phyloP scores from a whole-genome alignment of 2,888 invertebrate species.

The Trimorus sp. region DNA sequence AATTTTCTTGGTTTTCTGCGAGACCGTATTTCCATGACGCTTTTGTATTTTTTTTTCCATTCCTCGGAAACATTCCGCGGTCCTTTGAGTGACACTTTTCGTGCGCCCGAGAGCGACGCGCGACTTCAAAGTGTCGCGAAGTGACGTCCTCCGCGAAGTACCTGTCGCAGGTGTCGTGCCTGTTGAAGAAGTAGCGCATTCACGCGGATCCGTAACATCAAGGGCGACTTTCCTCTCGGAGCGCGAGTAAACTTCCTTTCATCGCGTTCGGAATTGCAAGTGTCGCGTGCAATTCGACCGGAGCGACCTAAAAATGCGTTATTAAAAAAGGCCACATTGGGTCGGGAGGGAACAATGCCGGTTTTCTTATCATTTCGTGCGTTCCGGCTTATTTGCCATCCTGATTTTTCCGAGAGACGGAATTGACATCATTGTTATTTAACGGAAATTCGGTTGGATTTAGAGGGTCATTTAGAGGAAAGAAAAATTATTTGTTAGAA shows the following conservation, averaged over 20 bases:
- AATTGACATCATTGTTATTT: no score
- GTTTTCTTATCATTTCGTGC: no score
- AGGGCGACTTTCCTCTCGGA: conserved; percentile 57
- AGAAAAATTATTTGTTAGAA: no score
- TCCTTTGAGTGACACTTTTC: conserved; percentile 26
- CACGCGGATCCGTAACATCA: conserved; percentile 58
- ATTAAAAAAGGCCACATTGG: no score
- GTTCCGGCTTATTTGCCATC: no score
- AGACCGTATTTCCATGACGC: conserved; percentile 8
- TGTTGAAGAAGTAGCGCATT: conserved; percentile 64
- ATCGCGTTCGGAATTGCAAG: conserved; percentile 17
- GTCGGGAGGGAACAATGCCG: no score
- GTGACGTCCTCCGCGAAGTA: conserved; percentile 73
- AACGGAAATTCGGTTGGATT: no score
- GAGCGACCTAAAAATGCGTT: no score
- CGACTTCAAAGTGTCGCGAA: conserved; percentile 69
- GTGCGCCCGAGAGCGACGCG: conserved; percentile 49
- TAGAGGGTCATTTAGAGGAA: no score
- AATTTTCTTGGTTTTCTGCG: not conserved
- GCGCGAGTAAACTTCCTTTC: conserved; percentile 24
- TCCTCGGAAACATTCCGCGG: no score
- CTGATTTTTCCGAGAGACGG: no score
- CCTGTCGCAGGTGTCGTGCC: conserved; percentile 71
- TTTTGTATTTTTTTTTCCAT: not conserved
- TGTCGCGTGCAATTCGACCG: conserved; percentile 4